Base-by-base conservation (phyloP, 1,140 invertebrate genomes). In the Linepithema humile region DNA sequence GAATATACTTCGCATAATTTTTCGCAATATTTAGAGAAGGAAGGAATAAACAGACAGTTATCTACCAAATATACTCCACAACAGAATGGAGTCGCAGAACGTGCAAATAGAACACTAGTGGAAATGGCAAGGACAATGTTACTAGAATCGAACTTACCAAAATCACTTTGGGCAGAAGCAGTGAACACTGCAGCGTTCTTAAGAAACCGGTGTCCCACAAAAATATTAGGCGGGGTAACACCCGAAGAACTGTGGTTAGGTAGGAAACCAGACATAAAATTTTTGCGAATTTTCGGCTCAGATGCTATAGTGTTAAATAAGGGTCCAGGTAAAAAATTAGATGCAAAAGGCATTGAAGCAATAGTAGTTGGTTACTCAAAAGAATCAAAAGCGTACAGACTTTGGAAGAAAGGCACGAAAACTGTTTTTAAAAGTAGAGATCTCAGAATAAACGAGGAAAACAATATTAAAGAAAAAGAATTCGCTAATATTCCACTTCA, bases 51-150 rank as follows among this genome's bases (percentile, higher is more conserved):
- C 7, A 32, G 72, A 57, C 17, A 72, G 32, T n/a, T 69, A 20
- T 64, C 35, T 32, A 73, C 83, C 10, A 64, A 72, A 3, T 91
- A 94, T 69, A 86, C 87, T 15, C 92, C 94, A 35, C 87, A 94
- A 75, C 85, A 91, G 65, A 95, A 95, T 88, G 86, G 72, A 3
- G 84, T 88, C 45, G 87, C 92, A 0, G 93, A 94, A 84, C 78
- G 94, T 57, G 78, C 90, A 9, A 94, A 94, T 59, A 29, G 92
- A 38, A 92, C 90, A 2, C 29, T 94, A 0, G 60, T 89, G 2
- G 59, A 82, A 43, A 73, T 62, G 45, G 40, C 67, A 20, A 10
- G 67, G 0, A 53, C 59, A 10, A 62, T 74, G 15, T 12, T 73
- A 3, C 6, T 70, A 1, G 17, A 72, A n/a, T 67, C 32, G 9